These are phyloP conservation scores for Euzetes globulus DNA, from an alignment of 2,888 invertebrate genomes.

Conservation along the genomic window DNA sequence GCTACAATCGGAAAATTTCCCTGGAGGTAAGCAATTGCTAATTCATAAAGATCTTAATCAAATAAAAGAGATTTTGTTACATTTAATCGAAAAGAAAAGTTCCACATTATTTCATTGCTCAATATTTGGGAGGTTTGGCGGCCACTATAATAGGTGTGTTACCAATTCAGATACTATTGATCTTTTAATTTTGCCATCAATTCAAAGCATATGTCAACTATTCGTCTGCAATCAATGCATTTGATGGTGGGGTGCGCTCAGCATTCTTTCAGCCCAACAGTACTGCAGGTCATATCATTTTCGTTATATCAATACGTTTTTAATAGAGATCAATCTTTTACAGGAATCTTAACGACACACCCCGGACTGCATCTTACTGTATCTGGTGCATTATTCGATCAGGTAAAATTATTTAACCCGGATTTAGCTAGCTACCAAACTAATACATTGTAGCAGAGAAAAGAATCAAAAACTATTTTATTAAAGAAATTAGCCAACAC, in stretches of 20 bases:
- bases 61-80: background rate
- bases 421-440: too few species aligned
- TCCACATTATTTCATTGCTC: constrained; percentile 26
- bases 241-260: constrained; percentile 31
- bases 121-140: constrained; percentile 33
- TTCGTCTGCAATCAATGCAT: constrained; percentile 23
- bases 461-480: too few species aligned
- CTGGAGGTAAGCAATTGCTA: background rate
- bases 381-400: background rate
- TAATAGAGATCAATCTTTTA: background rate
- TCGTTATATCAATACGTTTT: background rate
- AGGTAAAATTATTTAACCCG: background rate
- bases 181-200: background rate
- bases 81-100: constrained; percentile 26
- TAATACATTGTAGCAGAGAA: too few species aligned
- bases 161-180: background rate
- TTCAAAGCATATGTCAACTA: constrained; percentile 20
- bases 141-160: constrained; percentile 25
- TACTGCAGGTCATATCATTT: constrained; percentile 29
- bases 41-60: too few species aligned
- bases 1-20: constrained; percentile 31
- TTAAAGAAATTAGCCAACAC: too few species aligned
- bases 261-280: constrained; percentile 24
- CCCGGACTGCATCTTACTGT: background rate
- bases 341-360: background rate